A percentile compares a stretch with the other conserved stretches of the same genome.
Evolutionary conservation across 2,888 invertebrate species (phyloP).

Genomic region (Himalopsyche anomala): DNA sequence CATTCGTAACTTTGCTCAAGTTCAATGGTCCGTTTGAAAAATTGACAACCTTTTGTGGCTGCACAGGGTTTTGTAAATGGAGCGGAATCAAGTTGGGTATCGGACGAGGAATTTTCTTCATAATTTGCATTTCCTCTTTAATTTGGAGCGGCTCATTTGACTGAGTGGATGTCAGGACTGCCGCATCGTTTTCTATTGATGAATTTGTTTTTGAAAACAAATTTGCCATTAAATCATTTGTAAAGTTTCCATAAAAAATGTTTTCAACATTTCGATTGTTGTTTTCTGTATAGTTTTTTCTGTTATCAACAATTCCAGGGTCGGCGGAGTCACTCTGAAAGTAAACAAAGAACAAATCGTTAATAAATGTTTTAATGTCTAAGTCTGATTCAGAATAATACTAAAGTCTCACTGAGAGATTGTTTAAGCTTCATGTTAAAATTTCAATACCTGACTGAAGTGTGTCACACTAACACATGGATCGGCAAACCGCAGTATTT

Average conservation of each 20-base stretch:
- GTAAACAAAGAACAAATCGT: conserved; percentile 1
- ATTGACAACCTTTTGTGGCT: conserved; percentile 69
- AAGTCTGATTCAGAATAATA: background rate
- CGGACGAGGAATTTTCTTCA: conserved; percentile 77
- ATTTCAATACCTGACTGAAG: too few relatives aligned
- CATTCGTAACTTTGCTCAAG: conserved; percentile 53
- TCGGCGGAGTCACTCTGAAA: conserved; percentile 57
- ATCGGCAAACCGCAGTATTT: too few relatives aligned
- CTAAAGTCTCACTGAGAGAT: too few relatives aligned
- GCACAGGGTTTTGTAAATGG: conserved; percentile 74
- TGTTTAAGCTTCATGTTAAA: too few relatives aligned
- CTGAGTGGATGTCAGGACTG: background rate
- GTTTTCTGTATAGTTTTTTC: conserved; percentile 49
- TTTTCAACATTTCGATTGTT: conserved; percentile 18
- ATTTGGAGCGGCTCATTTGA: background rate
- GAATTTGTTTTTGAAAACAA: conserved; percentile 28
- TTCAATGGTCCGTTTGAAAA: conserved; percentile 73
- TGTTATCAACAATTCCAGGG: conserved; percentile 51
- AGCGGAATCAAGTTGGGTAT: conserved; percentile 88
- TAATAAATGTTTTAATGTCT: background rate
- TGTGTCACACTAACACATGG: background rate
- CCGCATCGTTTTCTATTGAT: background rate
- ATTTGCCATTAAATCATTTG: conserved; percentile 1
- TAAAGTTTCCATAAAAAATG: conserved; percentile 31
- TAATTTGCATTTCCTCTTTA: conserved; percentile 59